Evolutionary conservation across 2,113 vertebrate genomes (phyloP).

Genomic region (Oostethus manadensis): DNA sequence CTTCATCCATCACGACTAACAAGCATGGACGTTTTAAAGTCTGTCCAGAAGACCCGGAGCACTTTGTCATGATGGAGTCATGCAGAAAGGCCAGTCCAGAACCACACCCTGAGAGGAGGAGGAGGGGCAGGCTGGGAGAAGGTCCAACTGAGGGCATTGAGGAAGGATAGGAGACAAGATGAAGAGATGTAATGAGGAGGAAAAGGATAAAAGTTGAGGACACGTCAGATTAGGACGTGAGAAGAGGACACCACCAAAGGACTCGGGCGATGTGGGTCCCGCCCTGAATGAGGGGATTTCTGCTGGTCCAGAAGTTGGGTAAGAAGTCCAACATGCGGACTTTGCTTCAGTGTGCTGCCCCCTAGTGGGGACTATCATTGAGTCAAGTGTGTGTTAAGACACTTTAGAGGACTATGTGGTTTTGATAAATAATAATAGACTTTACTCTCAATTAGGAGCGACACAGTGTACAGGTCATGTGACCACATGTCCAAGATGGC

Average conservation of each 20-base stretch:
- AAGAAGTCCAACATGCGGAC: not conserved
- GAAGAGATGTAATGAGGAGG: not conserved
- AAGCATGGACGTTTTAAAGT: not conserved
- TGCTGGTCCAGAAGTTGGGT: no score
- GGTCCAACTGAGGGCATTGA: no score
- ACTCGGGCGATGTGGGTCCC: no score
- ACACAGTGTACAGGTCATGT: no score
- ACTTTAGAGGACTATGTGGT: no score
- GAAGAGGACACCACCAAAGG: not conserved
- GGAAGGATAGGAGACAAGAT: not conserved
- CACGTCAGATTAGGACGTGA: not conserved
- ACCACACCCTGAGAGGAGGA: constrained; percentile 1
- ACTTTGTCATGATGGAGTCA: not conserved
- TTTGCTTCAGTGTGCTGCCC: not conserved
- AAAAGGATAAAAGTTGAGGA: not conserved
- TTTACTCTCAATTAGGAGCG: not conserved
- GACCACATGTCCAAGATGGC: no score
- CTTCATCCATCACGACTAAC: no score
- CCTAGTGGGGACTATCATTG: not conserved
- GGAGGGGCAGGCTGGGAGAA: not conserved
- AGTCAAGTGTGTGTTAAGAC: not conserved
- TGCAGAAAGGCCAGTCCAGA: not conserved
- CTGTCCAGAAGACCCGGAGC: not conserved
- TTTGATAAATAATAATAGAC: not conserved
- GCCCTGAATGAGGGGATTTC: no score